Conservation (phyloP, 2,113 vertebrate species). For the Edolisoma coerulescens region DNA sequence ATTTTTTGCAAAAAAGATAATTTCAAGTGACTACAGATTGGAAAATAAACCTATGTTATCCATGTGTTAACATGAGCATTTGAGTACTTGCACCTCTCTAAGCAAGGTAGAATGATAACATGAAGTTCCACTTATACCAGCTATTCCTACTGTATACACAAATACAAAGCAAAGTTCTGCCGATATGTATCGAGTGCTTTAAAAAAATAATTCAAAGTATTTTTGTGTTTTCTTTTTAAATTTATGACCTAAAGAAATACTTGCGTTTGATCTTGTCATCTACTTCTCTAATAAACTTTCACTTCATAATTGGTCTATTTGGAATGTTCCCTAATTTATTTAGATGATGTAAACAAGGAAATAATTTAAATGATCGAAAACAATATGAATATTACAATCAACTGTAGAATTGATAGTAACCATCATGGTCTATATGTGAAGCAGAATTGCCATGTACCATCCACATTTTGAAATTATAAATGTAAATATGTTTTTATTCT, state of each 20-base stretch:
- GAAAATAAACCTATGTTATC: background rate
- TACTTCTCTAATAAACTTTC: background rate
- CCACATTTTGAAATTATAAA: background rate
- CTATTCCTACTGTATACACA: background rate
- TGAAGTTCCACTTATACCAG: background rate
- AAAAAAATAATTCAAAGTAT: background rate
- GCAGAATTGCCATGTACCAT: background rate
- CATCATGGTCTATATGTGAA: background rate
- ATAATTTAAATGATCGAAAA: background rate
- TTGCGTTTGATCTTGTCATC: background rate
- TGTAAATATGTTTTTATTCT: background rate
- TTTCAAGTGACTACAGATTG: background rate
- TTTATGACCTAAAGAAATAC: background rate
- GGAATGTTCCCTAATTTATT: background rate
- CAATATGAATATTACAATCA: background rate
- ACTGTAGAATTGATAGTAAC: background rate
- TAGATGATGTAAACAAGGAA: background rate
- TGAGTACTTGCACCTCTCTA: background rate
- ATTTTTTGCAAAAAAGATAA: background rate
- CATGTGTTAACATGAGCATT: background rate
- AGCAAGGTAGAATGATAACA: background rate
- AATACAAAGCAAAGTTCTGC: background rate
- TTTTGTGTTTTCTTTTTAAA: background rate
- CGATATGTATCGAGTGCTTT: background rate
- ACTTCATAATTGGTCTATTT: background rate